A percentile compares a stretch with the other conserved stretches of the same genome.
Conservation (phyloP, 2,888 invertebrate genomes). For the Gnatocerus cornutus region DNA sequence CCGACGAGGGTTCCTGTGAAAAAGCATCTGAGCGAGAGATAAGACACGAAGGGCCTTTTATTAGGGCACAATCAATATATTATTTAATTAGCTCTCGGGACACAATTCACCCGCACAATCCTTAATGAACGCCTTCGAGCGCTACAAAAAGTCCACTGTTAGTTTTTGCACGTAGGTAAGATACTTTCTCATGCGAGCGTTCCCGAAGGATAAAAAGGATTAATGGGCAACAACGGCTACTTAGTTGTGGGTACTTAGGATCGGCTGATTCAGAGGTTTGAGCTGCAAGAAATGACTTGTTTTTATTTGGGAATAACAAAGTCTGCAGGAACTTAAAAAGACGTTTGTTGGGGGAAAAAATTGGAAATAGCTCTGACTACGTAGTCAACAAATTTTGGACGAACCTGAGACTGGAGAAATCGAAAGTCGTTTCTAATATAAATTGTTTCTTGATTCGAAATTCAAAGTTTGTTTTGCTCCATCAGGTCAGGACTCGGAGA, state of each 20-base stretch:
- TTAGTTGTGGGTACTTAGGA: constrained; percentile 1
- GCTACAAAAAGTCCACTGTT: constrained; percentile 8
- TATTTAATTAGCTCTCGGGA: constrained; percentile 38
- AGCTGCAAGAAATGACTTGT: too few relatives aligned
- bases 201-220: constrained; percentile 27
- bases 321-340: too few relatives aligned
- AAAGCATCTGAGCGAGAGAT: constrained; percentile 29
- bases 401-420: too few relatives aligned
- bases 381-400: too few relatives aligned
- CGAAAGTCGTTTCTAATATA: too few relatives aligned
- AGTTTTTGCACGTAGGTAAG: constrained; percentile 32
- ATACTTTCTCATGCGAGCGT: constrained; percentile 19
- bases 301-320: too few relatives aligned
- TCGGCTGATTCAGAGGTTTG: neutral
- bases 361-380: too few relatives aligned
- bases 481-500: too few relatives aligned
- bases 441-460: too few relatives aligned
- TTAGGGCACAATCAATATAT: constrained; percentile 33
- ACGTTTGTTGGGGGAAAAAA: too few relatives aligned
- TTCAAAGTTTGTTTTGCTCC: too few relatives aligned
- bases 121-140: constrained; percentile 22
- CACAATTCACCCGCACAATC: constrained; percentile 32
- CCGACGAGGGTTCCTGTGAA: constrained; percentile 3
- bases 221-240: constrained; percentile 29
- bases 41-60: constrained; percentile 32